A percentile compares a stretch with the other conserved stretches of the same genome.
Evolutionary conservation across 2,888 invertebrate genomes (phyloP).

Genomic region (Theretra japonica): DNA sequence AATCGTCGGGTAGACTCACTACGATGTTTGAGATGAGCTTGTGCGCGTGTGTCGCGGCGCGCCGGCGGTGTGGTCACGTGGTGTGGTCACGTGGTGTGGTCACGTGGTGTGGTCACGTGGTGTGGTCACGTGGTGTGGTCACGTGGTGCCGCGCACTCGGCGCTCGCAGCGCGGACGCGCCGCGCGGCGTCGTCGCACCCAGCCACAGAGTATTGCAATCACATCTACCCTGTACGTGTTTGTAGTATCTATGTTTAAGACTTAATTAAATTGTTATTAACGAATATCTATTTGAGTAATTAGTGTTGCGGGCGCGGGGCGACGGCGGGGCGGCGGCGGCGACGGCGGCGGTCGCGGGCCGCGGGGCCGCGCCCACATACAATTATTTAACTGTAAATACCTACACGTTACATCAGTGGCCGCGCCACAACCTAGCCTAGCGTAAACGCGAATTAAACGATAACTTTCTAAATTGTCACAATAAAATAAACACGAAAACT

Average conservation of each 20-base stretch:
- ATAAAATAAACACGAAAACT: conserved; percentile 78
- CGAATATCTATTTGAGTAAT: conserved; percentile 74
- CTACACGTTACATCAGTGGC: conserved; percentile 75
- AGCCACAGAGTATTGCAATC: conserved; percentile 79
- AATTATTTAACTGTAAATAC: conserved; percentile 62
- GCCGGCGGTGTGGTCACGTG: no score
- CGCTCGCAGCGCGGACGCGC: conserved; percentile 19
- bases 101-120: no score
- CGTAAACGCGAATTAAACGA: conserved; percentile 78
- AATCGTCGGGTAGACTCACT: conserved; percentile 26
- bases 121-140: background rate
- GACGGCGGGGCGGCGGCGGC: conserved; percentile 48
- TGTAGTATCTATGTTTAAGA: conserved; percentile 75
- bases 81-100: no score
- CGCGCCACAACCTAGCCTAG: conserved; percentile 82
- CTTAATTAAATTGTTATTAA: conserved; percentile 64
- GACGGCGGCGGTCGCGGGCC: conserved; percentile 55
- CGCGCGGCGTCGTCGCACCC: conserved; percentile 65
- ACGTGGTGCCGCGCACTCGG: background rate
- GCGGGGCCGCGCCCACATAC: conserved; percentile 52
- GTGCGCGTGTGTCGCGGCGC: conserved; percentile 31
- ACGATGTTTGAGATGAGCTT: conserved; percentile 1
- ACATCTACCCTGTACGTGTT: conserved; percentile 84
- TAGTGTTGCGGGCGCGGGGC: conserved; percentile 60
- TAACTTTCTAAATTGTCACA: conserved; percentile 77